Base-by-base conservation (phyloP, 2,888 invertebrate species). In the Megaustenia siamemsis region DNA sequence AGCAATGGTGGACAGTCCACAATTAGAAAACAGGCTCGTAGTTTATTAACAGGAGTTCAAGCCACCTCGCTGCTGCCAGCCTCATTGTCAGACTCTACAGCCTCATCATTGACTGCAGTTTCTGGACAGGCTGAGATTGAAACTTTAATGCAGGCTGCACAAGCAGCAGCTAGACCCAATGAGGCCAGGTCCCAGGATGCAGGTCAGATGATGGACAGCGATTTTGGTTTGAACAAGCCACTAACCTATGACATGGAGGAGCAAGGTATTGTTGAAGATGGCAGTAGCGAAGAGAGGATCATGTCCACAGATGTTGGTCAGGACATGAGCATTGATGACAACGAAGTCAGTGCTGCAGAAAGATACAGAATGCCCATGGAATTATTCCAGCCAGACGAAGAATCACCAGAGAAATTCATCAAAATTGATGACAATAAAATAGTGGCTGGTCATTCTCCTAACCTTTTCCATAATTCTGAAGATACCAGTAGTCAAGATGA, bases 321-420 rank as follows among this genome's bases (percentile, higher is more conserved):
- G 5, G 28, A 68, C 45, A 49, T 84, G 45, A 84, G 75, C 35
- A 60, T 84, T n/a, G 84, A 84, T 53, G 84, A 84, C 10, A 75
- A 66, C 32, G 63, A 75, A 56, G 75, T 80, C 10, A 84, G 84
- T 84, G 75, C 84, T 3, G 84, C 84, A 45, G 84, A 84, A 38
- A 73, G 80, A n/a, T 84, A 84, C 66, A 28, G 84, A 15, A 84
- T 84, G 84, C 84, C 84, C 24, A 73, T 28, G 12, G 84, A 84
- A 49, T 45, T 84, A 35, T 84, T 84, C 35, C 84, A 84, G 49
- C 84, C 84, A n/a, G 84, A 84, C 40, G 84, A 84, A 24, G 84
- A 84, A 38, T 80, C 84, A 24, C 66, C 80, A 28, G 84, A 84
- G 60, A 84, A 84, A 84, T 43, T 49, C 32, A 40, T 80, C 38